Evolutionary conservation across 2,113 vertebrate species (phyloP), one percentile per base, ranked within the genome.

Genomic region (Salvelinus fontinalis): DNA sequence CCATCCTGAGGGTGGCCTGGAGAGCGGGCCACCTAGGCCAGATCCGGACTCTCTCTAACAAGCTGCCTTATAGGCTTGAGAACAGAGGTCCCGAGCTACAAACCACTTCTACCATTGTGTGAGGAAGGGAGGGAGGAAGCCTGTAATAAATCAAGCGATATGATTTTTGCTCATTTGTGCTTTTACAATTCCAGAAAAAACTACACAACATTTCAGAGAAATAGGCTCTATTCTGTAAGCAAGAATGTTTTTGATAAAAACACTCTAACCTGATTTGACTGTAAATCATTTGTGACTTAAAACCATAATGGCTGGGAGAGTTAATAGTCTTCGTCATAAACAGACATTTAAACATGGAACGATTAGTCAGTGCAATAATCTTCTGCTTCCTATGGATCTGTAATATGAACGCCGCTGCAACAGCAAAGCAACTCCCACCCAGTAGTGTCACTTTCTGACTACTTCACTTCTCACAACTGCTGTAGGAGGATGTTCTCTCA

Each of bases 401-500:
- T 29, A 65, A 79, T 49, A 54, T 49, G 76, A 83, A 49, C 49
- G 14, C 59, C 48, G 71, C 68, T 20, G 57, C 16, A 5, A 22
- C 39, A 49, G 79, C 74, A 78, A 83, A 49, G 79, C 74, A 78
- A 84, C 73, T 80, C 68, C 76, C 73, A 49, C 74, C 77, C 73
- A 51, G 49, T 13, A 51, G 14, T 73, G 76, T 71, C 44, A 44
- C 83, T 27, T 70, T 80, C 66, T 86, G 86, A 91, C 68, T 85
- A 84, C 77, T 86, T 79, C 79, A 66, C 13, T 84, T 86, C 88
- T 84, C 81, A 64, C 8, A 26, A 27, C 7, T 26, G 64, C 24
- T 24, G 22, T 79, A 84, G 80, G 75, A 83, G 81, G 77, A 83
- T 78, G 82, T 82, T 85, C 81, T 80, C 84, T 75, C 79, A 73